Evolutionary conservation across 2,797 vertebrate species (phyloP).

Genomic region (Amblyraja radiata): DNA sequence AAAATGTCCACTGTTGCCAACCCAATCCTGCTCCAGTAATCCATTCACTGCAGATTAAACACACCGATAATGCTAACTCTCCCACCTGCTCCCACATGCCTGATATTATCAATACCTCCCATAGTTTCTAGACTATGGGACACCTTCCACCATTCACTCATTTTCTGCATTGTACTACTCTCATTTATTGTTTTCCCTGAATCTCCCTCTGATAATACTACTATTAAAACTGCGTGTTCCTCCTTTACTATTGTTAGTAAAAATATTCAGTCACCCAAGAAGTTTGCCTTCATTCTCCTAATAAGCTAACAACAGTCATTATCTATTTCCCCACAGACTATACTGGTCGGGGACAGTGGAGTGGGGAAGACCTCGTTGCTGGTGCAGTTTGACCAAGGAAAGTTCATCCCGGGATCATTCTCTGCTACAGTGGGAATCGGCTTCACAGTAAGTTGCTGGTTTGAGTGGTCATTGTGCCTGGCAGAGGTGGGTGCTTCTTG

Average conservation of each 20-base stretch:
- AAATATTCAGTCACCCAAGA: background rate
- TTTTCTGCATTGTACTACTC: too few relatives aligned
- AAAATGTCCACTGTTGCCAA: too few relatives aligned
- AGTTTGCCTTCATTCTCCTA: background rate
- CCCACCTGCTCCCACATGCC: too few relatives aligned
- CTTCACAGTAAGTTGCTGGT: constrained; percentile 75
- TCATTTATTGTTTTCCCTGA: too few relatives aligned
- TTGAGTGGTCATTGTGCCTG: background rate
- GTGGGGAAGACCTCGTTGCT: constrained; percentile 89
- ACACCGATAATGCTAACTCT: too few relatives aligned
- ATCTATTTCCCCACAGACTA: constrained; percentile 61
- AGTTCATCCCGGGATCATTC: constrained; percentile 90
- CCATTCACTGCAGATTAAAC: too few relatives aligned
- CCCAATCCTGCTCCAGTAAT: too few relatives aligned
- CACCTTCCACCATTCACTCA: too few relatives aligned
- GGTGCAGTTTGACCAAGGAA: constrained; percentile 94
- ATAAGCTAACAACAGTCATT: constrained; percentile 29
- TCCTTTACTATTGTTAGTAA: background rate
- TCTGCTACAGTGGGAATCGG: constrained; percentile 88
- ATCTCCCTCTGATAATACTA: too few relatives aligned
- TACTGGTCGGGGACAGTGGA: constrained; percentile 86
- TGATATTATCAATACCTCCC: too few relatives aligned
- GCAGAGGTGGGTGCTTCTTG: background rate
- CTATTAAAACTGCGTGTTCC: too few relatives aligned
- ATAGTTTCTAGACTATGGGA: too few relatives aligned